Percentiles rank a stretch among this genome's conserved stretches.
Evolutionary conservation across 2,113 vertebrate genomes (phyloP).

Genomic region (Melanostigma gelatinosum): DNA sequence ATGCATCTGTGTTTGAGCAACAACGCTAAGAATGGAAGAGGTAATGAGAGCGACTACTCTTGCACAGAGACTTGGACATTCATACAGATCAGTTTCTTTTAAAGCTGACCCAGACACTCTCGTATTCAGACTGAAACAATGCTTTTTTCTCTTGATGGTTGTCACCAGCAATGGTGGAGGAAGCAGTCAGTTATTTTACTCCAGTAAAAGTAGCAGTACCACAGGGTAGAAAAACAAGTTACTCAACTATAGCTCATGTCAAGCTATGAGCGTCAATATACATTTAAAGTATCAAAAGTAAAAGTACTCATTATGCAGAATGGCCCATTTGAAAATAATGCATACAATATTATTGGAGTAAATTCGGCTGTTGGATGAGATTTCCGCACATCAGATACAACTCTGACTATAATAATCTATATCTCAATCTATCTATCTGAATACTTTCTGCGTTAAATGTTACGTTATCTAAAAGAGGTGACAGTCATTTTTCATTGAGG

Average conservation of each 20-base stretch:
- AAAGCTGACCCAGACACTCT: background rate
- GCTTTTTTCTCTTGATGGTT: background rate
- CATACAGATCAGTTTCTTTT: background rate
- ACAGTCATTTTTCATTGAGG: background rate
- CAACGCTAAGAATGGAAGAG: slow-evolving; percentile 1
- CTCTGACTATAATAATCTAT: background rate
- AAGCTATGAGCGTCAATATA: background rate
- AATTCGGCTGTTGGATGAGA: too few relatives aligned
- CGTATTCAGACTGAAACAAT: background rate
- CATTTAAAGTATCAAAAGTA: background rate
- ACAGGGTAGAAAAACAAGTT: background rate
- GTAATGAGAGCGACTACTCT: background rate
- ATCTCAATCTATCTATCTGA: background rate
- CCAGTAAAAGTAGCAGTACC: background rate
- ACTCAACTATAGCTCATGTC: background rate
- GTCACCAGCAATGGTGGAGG: background rate
- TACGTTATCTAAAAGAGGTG: background rate
- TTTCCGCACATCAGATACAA: too few relatives aligned
- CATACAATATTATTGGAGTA: background rate
- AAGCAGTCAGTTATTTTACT: background rate
- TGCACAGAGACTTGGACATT: background rate
- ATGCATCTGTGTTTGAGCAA: slow-evolving; percentile 18
- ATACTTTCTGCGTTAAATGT: background rate
- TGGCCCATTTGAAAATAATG: background rate
- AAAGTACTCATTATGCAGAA: background rate